Conservation (phyloP, 1,140 invertebrate species). For the Brachionus paranguensis region DNA sequence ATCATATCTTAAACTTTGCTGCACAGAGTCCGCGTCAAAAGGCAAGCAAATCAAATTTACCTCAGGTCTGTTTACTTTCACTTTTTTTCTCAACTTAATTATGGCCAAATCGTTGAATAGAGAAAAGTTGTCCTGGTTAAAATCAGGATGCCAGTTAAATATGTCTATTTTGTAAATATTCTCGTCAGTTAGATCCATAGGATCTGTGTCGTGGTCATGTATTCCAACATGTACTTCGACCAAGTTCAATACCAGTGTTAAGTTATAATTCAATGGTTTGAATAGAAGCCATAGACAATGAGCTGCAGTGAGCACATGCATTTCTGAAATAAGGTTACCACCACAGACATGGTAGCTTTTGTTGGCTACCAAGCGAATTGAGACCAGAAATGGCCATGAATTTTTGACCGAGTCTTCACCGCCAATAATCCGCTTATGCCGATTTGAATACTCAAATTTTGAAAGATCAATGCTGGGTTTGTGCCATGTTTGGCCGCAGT, state of each 20-base stretch:
- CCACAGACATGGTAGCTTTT: constrained; percentile 28
- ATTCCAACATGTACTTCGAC: constrained; percentile 38
- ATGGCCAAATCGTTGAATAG: constrained; percentile 20
- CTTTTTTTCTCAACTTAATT: constrained; percentile 5
- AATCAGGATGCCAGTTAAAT: constrained; percentile 16
- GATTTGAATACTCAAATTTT: background rate
- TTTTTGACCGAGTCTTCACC: constrained; percentile 25
- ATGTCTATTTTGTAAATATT: constrained; percentile 20
- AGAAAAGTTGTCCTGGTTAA: background rate
- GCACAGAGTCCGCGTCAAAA: background rate
- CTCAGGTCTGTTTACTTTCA: constrained; percentile 26
- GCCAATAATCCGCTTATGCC: constrained; percentile 12
- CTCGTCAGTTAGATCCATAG: background rate
- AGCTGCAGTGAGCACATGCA: constrained; percentile 18
- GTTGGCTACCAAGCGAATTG: background rate
- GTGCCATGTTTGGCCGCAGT: constrained; percentile 26
- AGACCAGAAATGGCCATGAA: constrained; percentile 35
- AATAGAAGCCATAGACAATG: constrained; percentile 11
- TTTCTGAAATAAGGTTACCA: constrained; percentile 13
- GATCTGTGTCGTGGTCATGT: background rate
- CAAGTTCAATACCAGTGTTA: background rate
- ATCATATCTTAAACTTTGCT: background rate
- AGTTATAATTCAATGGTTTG: constrained; percentile 8
- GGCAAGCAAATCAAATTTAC: constrained; percentile 35
- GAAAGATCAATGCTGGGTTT: constrained; percentile 12